A percentile compares a stretch with the other conserved stretches of the same genome.
These are phyloP conservation scores for Fragum fragum DNA, from an alignment of 2,888 invertebrate species.

Conservation along the genomic window DNA sequence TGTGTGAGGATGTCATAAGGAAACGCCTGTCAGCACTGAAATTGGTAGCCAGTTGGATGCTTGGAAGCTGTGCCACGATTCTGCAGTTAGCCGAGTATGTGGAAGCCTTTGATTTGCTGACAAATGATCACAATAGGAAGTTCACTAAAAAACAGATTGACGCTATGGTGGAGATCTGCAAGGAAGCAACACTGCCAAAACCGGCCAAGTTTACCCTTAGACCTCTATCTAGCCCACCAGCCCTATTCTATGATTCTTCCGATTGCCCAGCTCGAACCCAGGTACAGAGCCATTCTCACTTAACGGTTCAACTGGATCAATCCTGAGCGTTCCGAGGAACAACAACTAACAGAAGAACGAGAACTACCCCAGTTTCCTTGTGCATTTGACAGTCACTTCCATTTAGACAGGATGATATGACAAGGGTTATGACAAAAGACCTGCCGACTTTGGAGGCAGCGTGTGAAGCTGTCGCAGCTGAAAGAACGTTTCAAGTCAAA, in stretches of 20 bases:
- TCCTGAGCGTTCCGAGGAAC: background rate
- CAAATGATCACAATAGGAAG: background rate
- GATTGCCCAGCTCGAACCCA: conserved; percentile 13
- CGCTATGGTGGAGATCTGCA: background rate
- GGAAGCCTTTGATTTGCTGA: background rate
- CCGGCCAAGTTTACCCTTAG: background rate
- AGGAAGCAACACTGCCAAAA: background rate
- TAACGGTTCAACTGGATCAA: background rate
- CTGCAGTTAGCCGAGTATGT: background rate
- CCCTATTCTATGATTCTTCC: conserved; percentile 5
- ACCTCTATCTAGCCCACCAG: background rate
- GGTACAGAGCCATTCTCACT: background rate
- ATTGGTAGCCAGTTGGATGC: conserved; percentile 2
- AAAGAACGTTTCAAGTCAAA: too few relatives aligned
- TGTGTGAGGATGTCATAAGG: background rate
- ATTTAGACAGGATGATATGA: conserved; percentile 1
- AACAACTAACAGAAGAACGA: background rate
- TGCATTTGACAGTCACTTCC: conserved; percentile 11
- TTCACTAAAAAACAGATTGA: background rate
- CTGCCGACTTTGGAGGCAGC: background rate
- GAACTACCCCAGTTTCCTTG: background rate
- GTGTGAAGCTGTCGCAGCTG: background rate
- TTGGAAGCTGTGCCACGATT: background rate
- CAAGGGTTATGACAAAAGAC: background rate
- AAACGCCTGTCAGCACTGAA: conserved; percentile 12